Base-by-base conservation (phyloP, 2,113 vertebrate genomes). In the Osmerus eperlanus region DNA sequence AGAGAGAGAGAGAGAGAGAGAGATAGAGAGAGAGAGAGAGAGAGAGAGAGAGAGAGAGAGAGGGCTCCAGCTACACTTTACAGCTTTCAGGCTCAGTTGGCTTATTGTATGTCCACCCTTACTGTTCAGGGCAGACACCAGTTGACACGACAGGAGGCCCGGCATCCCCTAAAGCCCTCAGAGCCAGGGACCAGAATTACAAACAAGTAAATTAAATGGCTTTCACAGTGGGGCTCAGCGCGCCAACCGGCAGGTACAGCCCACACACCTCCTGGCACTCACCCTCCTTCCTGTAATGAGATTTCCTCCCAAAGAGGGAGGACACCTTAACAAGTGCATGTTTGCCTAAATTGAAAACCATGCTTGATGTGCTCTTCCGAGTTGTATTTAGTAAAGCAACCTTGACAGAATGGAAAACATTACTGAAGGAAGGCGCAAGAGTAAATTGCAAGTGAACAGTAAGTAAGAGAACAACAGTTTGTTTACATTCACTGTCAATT, bases 181-280 rank as follows among this genome's bases (percentile, higher is more conserved):
- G 60, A 63, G 29, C 54, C 62, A 74, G n/a, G 55, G 54, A 75
- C 68, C 47, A 65, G 67, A 78, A 82, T 87, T 81, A 66, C 51
- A 81, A 78, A 78, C 72, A 75, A 77, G 75, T 61, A 29, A 87
- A 86, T 89, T 65, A 81, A 80, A 83, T 71, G 75, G 21, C 74
- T 79, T 79, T 76, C 64, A 75, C 67, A 72, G 71, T 21, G 54
- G 29, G 80, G 72, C 68, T 74, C 52, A 71, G 72, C 67, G 77
- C 75, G 74, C 68, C 70, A 80, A 76, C 62, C 67, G 61, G 72
- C 75, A 86, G 81, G 76, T 82, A 66, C 72, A 63, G 71, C 78
- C 84, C 70, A 83, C 74, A 12, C 73, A 83, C 79, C 78, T 82
- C 69, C 83, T 86, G 75, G 66, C 78, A 75, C 59, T 47, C 47